Conservation (phyloP, 2,113 vertebrate species). For the Pan paniscus region DNA sequence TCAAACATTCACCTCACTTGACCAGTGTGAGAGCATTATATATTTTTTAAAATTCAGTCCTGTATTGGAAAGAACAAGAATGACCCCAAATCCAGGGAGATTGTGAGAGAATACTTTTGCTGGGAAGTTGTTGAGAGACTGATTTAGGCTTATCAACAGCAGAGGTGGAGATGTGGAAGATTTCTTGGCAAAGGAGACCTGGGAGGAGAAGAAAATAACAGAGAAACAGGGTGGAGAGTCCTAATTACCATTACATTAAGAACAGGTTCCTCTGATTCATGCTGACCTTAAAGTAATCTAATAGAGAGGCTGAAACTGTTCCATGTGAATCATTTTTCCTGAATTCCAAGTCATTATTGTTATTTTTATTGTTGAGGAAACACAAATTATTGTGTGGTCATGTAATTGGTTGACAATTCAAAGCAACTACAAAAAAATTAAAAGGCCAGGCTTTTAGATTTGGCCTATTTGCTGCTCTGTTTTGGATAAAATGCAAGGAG, state of each 20-base stretch:
- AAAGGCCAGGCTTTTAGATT: neutral
- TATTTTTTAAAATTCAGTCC: neutral
- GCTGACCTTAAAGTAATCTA: conserved; percentile 78
- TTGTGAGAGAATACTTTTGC: conserved; percentile 42
- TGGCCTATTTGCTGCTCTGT: neutral
- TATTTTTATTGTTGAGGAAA: conserved; percentile 79
- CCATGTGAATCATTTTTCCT: conserved; percentile 82
- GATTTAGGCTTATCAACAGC: neutral
- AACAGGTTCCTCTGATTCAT: conserved; percentile 73
- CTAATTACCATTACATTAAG: conserved; percentile 58
- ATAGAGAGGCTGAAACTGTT: conserved; percentile 72
- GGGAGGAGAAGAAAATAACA: conserved; percentile 65
- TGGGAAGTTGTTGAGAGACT: conserved; percentile 36
- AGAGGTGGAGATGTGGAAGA: conserved; percentile 43
- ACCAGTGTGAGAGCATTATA: neutral
- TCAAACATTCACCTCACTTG: neutral
- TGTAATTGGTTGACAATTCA: conserved; percentile 61
- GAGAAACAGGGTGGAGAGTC: conserved; percentile 50
- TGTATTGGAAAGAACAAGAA: neutral
- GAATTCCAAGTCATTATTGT: conserved; percentile 77
- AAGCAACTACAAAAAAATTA: conserved; percentile 8
- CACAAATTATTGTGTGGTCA: conserved; percentile 64
- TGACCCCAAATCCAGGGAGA: conserved; percentile 30
- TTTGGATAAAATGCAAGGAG: neutral
- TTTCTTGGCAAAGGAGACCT: conserved; percentile 50